phyloP scores from a whole-genome alignment of 2,113 vertebrate genomes.

The Mormyrus lacerda region DNA sequence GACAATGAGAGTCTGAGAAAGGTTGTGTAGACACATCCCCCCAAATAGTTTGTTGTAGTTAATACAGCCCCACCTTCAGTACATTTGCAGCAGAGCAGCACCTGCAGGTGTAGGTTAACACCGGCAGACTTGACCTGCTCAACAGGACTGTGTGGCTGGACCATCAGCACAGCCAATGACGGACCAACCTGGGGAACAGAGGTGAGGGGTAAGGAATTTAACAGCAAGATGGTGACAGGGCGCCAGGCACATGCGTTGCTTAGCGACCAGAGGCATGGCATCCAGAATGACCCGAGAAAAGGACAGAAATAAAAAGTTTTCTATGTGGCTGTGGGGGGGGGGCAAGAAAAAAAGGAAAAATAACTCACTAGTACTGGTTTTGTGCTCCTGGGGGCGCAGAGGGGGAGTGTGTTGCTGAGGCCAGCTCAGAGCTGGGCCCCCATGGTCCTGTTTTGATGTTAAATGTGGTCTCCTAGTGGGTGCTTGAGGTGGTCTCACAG shows the following conservation, averaged over 20 bases:
- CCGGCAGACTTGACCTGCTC: not conserved
- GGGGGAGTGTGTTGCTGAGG: not conserved
- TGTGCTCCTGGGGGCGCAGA: not conserved
- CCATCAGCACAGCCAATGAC: constrained; percentile 38
- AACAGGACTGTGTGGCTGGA: not conserved
- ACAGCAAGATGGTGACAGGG: constrained; percentile 35
- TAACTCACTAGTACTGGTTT: not conserved
- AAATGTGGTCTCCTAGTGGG: not conserved
- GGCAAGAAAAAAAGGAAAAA: not conserved
- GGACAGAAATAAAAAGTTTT: not conserved
- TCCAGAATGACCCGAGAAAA: constrained; percentile 21
- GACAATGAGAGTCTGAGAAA: not conserved
- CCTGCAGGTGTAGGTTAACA: constrained; percentile 25
- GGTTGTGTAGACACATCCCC: not conserved
- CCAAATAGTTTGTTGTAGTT: not conserved
- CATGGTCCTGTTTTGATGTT: not conserved
- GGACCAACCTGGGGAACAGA: constrained; percentile 45
- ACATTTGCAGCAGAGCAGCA: not conserved
- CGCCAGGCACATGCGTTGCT: not conserved
- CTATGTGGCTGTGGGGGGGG: not conserved
- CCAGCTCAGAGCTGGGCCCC: not conserved
- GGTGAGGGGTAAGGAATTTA: constrained; percentile 51
- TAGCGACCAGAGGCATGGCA: not conserved
- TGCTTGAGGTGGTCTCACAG: not conserved
- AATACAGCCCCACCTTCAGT: not conserved